Conservation (phyloP, 2,888 invertebrate species). For the Silvanus unidentatus region DNA sequence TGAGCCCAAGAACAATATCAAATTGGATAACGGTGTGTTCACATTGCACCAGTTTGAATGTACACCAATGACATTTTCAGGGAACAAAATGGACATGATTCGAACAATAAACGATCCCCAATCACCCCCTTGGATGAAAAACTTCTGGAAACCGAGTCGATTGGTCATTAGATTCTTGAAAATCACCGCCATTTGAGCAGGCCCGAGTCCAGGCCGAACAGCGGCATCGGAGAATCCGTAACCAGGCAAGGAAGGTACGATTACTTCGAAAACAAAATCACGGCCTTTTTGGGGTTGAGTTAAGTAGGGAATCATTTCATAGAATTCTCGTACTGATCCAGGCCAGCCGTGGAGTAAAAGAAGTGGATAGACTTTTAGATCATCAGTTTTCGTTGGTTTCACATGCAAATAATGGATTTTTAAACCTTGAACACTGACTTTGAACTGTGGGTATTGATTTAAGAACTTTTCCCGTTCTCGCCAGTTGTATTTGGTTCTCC, state of each 20-base stretch:
- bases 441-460: conserved; percentile 63
- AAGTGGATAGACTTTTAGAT: conserved; percentile 52
- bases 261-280: conserved; percentile 9
- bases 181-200: conserved; percentile 53
- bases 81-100: conserved; percentile 58
- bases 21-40: conserved; percentile 3
- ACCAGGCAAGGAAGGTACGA: conserved; percentile 7
- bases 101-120: conserved; percentile 67
- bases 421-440: conserved; percentile 64
- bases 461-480: conserved; percentile 53
- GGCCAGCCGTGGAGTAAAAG: conserved; percentile 83
- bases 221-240: conserved; percentile 38
- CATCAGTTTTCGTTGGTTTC: conserved; percentile 44
- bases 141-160: conserved; percentile 60
- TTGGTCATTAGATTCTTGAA: conserved; percentile 64
- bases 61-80: conserved; percentile 51
- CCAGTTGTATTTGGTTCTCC: conserved; percentile 69
- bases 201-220: conserved; percentile 55
- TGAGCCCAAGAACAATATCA: conserved; percentile 2
- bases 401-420: conserved; percentile 62
- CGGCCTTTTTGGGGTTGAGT: conserved; percentile 43
- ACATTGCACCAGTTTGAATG: conserved; percentile 52
- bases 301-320: conserved; percentile 51
- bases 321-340: conserved; percentile 75
- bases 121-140: conserved; percentile 73